phyloP scores from a whole-genome alignment of 2,797 vertebrate species.

The Ceyx erithaca region DNA sequence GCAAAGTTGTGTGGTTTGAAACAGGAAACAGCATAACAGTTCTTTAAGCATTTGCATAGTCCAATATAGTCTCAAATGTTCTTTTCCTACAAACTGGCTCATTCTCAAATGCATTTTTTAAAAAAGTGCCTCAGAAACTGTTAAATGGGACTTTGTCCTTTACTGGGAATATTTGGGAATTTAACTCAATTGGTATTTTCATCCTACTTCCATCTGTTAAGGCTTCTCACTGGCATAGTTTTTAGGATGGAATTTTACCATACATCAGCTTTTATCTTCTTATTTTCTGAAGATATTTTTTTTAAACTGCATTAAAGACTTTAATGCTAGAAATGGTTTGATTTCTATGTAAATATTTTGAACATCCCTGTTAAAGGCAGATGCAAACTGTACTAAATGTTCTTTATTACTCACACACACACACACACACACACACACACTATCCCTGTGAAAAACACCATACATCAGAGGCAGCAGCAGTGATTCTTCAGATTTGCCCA shows the following conservation, averaged over 20 bases:
- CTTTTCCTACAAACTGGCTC: not conserved
- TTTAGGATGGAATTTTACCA: conserved; percentile 13
- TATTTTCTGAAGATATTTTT: not conserved
- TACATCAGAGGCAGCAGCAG: conserved; percentile 35
- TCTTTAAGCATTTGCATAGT: not conserved
- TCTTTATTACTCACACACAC: conserved; percentile 21
- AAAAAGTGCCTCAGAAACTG: not conserved
- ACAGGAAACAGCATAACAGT: not conserved
- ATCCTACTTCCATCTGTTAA: conserved; percentile 41
- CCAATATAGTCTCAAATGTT: not conserved
- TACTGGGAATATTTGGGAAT: not conserved
- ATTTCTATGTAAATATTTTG: conserved; percentile 43
- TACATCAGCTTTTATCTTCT: not conserved
- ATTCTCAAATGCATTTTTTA: not conserved
- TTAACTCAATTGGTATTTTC: not conserved
- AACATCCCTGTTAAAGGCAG: conserved; percentile 26
- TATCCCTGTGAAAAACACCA: conserved; percentile 45
- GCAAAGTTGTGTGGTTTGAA: not conserved
- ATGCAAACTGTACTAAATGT: conserved; percentile 41
- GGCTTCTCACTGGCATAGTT: not conserved
- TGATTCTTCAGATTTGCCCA: conserved; percentile 48
- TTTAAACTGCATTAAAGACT: not conserved
- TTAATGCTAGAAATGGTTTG: not conserved
- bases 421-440: not conserved
- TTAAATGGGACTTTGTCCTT: not conserved